Percentiles rank a stretch among this genome's conserved stretches.
Evolutionary conservation across 2,797 vertebrate species (phyloP).

Genomic region (Sebastes vulpes): DNA sequence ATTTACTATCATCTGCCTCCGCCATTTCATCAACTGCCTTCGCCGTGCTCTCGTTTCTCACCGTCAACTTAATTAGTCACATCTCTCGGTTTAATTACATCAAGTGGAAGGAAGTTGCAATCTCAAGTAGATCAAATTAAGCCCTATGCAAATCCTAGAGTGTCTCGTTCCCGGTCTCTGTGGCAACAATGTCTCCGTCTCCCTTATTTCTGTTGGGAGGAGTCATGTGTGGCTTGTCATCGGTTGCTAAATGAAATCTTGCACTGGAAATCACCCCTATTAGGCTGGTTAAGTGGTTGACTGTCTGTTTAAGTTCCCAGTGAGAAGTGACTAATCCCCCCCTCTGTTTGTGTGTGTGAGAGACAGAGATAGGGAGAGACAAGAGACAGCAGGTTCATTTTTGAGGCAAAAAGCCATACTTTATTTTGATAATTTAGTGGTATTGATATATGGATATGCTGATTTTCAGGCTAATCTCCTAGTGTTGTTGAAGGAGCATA

Average conservation of each 20-base stretch:
- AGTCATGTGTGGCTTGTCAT: constrained; percentile 68
- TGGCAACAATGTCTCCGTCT: constrained; percentile 75
- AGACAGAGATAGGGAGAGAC: neutral
- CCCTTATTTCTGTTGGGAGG: constrained; percentile 53
- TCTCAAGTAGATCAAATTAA: constrained; percentile 90
- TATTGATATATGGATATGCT: neutral
- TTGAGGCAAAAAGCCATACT: neutral
- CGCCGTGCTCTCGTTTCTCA: constrained; percentile 70
- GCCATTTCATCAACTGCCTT: constrained; percentile 61
- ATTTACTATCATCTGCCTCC: constrained; percentile 79
- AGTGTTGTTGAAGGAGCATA: neutral
- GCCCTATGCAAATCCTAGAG: constrained; percentile 84
- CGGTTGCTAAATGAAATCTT: constrained; percentile 81
- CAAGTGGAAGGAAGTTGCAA: constrained; percentile 87
- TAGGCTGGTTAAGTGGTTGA: constrained; percentile 79
- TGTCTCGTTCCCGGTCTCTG: constrained; percentile 72
- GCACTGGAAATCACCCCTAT: constrained; percentile 79
- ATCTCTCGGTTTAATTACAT: constrained; percentile 88
- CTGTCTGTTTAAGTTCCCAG: constrained; percentile 68
- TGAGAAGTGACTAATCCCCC: constrained; percentile 74
- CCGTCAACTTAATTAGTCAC: constrained; percentile 87
- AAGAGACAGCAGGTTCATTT: neutral
- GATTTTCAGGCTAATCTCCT: neutral
- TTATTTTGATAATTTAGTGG: neutral
- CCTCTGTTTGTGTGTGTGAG: constrained; percentile 5